Conservation (phyloP, 1,140 invertebrate species). For the Zeugodacus cucurbitae region DNA sequence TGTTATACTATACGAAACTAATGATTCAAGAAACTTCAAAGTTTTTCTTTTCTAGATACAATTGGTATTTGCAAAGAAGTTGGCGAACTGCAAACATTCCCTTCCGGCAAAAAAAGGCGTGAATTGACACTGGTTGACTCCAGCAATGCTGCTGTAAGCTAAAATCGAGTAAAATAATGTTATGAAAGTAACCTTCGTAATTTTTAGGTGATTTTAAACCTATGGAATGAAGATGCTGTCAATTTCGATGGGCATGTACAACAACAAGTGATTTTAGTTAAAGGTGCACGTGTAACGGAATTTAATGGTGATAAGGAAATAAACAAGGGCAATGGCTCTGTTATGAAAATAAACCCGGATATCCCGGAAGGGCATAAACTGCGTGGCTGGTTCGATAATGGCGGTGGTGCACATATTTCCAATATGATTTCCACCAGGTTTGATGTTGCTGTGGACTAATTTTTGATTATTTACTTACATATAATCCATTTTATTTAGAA, state of each 20-base stretch:
- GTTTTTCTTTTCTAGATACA: slow-evolving; percentile 76
- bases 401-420: slow-evolving; percentile 72
- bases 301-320: slow-evolving; percentile 77
- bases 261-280: slow-evolving; percentile 86
- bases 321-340: slow-evolving; percentile 68
- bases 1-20: background rate
- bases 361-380: slow-evolving; percentile 86
- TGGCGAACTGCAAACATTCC: slow-evolving; percentile 79
- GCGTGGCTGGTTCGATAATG: slow-evolving; percentile 90
- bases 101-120: slow-evolving; percentile 85
- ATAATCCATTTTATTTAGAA: background rate
- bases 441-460: background rate
- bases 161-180: background rate
- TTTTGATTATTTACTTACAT: background rate
- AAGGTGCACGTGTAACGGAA: slow-evolving; percentile 80
- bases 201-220: slow-evolving; percentile 72
- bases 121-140: slow-evolving; percentile 91
- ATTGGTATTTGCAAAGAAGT: slow-evolving; percentile 87
- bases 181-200: background rate
- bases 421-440: slow-evolving; percentile 74
- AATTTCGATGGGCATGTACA: slow-evolving; percentile 81
- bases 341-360: slow-evolving; percentile 87
- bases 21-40: too few species aligned
- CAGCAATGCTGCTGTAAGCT: slow-evolving; percentile 77
- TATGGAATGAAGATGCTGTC: slow-evolving; percentile 87